Base-by-base conservation (phyloP, 2,113 vertebrate genomes). In the Semicossyphus pulcher region DNA sequence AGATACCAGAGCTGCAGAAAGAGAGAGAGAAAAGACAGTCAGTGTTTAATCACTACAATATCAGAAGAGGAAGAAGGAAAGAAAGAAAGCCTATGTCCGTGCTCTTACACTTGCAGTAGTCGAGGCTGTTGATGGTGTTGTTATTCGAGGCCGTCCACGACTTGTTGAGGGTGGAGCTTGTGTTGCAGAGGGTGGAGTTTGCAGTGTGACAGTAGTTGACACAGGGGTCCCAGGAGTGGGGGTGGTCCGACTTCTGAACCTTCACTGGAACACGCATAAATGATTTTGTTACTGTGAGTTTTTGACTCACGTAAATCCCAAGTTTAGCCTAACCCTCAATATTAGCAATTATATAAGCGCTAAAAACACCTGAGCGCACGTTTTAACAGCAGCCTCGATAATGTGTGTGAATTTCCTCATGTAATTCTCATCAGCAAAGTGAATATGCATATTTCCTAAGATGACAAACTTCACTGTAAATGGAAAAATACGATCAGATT, bases 1-100 rank as follows among this genome's bases (percentile, higher is more conserved):
- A 1, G 96, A 96, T n/a, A 98, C 95, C 76, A 97, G 89, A 76
- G 96, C 98, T 98, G 85, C 20, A 47, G 21, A 11, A 16, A 49
- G 0, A 31, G 1, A 36, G 0, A 58, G 15, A 42, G 3, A n/a
- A n/a, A n/a, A n/a, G n/a, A n/a, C n/a, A n/a, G n/a, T n/a, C n/a
- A n/a, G n/a, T n/a, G n/a, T n/a, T n/a, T 39, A 11, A 26, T 7
- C 42, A 16, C 15, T 2, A 41, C 3, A 11, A 52, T 5, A 34
- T 10, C 10, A 41, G 16, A 4, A 45, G 7, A n/a, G 1, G 8
- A 23, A 14, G 2, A 18, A 4, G 31, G n/a, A 26, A 47, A 15
- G 29, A 7, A 41, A 29, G 15, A 25, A 15, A 4, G 3, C 2
- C 1, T 10, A 4, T n/a, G 36, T 20, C 0, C 23, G 11, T 12